A percentile compares a stretch with the other conserved stretches of the same genome.
phyloP scores from a whole-genome alignment of 2,888 invertebrate species.

The Oscheius sp. region DNA sequence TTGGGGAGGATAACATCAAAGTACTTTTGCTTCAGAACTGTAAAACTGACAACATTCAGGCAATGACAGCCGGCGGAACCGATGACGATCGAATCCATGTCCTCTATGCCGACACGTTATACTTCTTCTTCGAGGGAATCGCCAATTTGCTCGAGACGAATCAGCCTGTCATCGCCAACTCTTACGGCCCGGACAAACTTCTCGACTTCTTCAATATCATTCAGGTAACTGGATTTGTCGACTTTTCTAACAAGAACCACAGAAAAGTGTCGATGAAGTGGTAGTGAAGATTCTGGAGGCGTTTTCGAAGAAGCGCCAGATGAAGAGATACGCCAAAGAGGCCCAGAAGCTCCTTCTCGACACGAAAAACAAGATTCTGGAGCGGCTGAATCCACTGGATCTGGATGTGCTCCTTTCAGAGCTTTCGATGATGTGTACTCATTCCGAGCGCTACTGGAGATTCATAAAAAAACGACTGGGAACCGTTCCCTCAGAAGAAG shows the following conservation, averaged over 20 bases:
- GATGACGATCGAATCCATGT: constrained; percentile 83
- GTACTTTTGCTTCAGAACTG: constrained; percentile 34
- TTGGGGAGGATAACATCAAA: constrained; percentile 67
- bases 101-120: constrained; percentile 87
- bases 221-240: constrained; percentile 76
- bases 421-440: constrained; percentile 88
- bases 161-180: constrained; percentile 88
- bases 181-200: constrained; percentile 85
- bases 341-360: constrained; percentile 28
- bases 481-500: neutral
- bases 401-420: constrained; percentile 89
- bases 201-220: constrained; percentile 82
- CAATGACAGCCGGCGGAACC: constrained; percentile 73
- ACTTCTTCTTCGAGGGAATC: constrained; percentile 86
- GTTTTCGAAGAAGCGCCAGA: constrained; percentile 44
- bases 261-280: constrained; percentile 54
- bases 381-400: constrained; percentile 83
- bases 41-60: constrained; percentile 38
- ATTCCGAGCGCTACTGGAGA: constrained; percentile 89
- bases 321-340: constrained; percentile 32
- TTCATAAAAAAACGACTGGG: constrained; percentile 80
- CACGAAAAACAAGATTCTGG: constrained; percentile 36
- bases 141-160: constrained; percentile 83
- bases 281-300: constrained; percentile 50
- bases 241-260: neutral